phyloP scores from a whole-genome alignment of 2,888 invertebrate genomes.

The Rotaria sp. region DNA sequence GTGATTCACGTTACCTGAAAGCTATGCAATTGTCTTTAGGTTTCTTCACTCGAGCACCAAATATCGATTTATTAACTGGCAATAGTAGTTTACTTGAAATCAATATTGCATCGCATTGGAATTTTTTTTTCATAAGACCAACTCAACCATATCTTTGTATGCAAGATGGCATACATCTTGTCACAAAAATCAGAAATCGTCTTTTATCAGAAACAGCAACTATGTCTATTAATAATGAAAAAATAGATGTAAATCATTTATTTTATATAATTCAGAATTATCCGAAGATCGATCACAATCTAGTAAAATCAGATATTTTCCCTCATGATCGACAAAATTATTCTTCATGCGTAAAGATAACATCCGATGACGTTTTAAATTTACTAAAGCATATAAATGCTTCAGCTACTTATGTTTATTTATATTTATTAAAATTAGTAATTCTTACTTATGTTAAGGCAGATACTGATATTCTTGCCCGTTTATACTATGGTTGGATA shows the following conservation, averaged over 20 bases:
- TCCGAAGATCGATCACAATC: neutral
- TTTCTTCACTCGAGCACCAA: neutral
- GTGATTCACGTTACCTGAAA: neutral
- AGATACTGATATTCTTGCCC: neutral
- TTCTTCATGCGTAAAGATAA: neutral
- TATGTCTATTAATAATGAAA: neutral
- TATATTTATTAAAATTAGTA: neutral
- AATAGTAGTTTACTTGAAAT: neutral
- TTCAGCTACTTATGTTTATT: neutral
- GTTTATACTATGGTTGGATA: neutral
- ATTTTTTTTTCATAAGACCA: neutral
- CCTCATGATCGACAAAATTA: neutral
- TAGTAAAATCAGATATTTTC: neutral
- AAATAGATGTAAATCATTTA: neutral
- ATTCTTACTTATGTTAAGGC: neutral
- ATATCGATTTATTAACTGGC: neutral
- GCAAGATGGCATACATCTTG: neutral
- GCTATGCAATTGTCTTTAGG: neutral
- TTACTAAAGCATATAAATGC: neutral
- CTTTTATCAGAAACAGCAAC: neutral
- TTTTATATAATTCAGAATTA: neutral
- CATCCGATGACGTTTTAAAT: neutral
- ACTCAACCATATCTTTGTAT: neutral
- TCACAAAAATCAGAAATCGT: conserved; percentile 3
- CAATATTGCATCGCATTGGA: neutral